phyloP scores from a whole-genome alignment of 1,140 invertebrate species.

The Mactra quadrangularis region DNA sequence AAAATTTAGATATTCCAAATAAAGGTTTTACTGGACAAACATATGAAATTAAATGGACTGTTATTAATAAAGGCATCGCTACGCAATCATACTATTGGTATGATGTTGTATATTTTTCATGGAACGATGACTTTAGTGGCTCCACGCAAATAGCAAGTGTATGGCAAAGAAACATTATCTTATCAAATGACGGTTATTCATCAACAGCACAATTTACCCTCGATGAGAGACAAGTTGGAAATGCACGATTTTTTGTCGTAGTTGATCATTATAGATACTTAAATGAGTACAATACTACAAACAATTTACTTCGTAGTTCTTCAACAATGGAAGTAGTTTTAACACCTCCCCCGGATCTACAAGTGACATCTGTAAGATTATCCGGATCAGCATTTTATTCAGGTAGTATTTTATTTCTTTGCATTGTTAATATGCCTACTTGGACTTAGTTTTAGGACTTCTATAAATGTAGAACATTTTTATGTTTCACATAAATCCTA shows the following conservation, averaged over 20 bases:
- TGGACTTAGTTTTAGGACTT: too few species aligned
- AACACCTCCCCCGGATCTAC: slow-evolving; percentile 23
- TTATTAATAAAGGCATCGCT: not conserved
- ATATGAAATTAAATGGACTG: slow-evolving; percentile 17
- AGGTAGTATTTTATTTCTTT: not conserved
- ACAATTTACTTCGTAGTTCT: slow-evolving; percentile 7
- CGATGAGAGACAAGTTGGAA: not conserved
- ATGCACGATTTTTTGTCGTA: slow-evolving; percentile 12
- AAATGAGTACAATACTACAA: not conserved
- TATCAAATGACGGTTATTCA: slow-evolving; percentile 21
- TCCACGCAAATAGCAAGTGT: not conserved
- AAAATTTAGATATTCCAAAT: not conserved
- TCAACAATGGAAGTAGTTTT: slow-evolving; percentile 9
- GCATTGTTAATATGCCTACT: too few species aligned
- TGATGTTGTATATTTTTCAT: slow-evolving; percentile 2
- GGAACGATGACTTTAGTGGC: not conserved
- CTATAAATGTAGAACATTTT: too few species aligned
- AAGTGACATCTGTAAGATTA: not conserved
- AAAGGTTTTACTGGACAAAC: not conserved
- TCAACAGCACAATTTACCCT: not conserved
- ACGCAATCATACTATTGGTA: slow-evolving; percentile 1
- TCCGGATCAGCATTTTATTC: not conserved
- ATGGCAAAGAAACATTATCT: not conserved
- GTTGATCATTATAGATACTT: not conserved
- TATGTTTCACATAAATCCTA: not conserved